A percentile compares a stretch with the other conserved stretches of the same genome.
phyloP scores from a whole-genome alignment of 2,113 vertebrate species.

The Macquaria ambigua region DNA sequence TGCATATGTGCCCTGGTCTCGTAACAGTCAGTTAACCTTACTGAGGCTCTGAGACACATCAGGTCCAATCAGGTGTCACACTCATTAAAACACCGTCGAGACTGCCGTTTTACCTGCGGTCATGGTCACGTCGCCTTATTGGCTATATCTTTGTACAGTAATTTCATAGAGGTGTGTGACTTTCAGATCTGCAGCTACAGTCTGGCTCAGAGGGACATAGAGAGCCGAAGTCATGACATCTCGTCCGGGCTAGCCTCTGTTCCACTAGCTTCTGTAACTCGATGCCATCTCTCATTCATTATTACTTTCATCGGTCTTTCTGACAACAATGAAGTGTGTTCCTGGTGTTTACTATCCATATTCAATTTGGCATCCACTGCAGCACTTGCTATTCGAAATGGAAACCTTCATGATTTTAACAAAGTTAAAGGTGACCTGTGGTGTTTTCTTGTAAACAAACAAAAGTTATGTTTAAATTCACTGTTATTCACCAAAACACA shows the following conservation, averaged over 20 bases:
- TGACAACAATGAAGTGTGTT: too few species aligned
- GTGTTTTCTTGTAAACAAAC: not conserved
- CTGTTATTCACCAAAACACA: not conserved
- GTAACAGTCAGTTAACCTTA: not conserved
- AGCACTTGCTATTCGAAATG: not conserved
- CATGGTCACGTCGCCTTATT: not conserved
- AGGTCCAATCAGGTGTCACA: slow-evolving; percentile 1
- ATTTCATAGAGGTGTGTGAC: not conserved
- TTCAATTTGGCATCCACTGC: not conserved
- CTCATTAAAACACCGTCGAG: not conserved
- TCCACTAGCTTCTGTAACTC: too few species aligned
- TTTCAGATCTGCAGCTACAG: too few species aligned
- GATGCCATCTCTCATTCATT: too few species aligned
- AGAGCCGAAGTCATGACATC: too few species aligned
- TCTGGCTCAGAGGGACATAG: too few species aligned
- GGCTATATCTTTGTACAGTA: not conserved
- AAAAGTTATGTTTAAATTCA: not conserved
- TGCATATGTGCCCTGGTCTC: not conserved
- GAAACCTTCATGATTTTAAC: not conserved
- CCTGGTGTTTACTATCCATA: too few species aligned
- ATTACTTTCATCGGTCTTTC: too few species aligned
- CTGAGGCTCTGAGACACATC: not conserved
- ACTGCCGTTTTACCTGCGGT: not conserved
- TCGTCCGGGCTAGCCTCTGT: too few species aligned
- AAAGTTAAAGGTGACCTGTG: not conserved